Conservation (phyloP, 2,888 invertebrate species). For the Frankliniella intonsa region DNA sequence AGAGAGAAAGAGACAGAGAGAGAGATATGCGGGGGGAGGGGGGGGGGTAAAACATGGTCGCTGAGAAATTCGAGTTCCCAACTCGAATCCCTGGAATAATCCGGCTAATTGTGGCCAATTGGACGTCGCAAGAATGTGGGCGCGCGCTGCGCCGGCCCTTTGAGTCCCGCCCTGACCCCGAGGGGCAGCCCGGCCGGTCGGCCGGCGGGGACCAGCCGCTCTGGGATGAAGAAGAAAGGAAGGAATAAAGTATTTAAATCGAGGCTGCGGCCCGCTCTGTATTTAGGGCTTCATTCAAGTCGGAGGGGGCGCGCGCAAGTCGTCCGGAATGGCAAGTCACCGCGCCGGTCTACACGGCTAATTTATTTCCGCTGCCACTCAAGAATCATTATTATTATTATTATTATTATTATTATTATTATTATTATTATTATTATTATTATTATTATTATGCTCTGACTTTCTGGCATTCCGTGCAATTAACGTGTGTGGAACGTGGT, state of each 20-base stretch:
- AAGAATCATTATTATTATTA: too few relatives aligned
- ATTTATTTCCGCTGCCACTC: too few relatives aligned
- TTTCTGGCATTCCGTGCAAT: too few relatives aligned
- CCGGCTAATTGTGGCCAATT: constrained; percentile 17
- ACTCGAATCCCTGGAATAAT: constrained; percentile 13
- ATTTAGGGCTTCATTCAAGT: background rate
- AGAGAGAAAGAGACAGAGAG: background rate
- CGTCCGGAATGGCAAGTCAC: too few relatives aligned
- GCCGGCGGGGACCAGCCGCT: too few relatives aligned
- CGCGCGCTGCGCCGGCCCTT: background rate
- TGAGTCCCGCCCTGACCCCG: background rate
- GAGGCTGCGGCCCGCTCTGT: background rate
- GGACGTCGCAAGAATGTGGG: constrained; percentile 2
- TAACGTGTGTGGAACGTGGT: too few relatives aligned
- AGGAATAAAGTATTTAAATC: background rate
- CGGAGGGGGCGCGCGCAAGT: background rate
- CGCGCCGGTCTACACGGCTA: too few relatives aligned
- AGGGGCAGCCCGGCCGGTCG: too few relatives aligned
- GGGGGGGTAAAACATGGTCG: background rate
- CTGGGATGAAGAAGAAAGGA: background rate
- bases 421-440: too few relatives aligned
- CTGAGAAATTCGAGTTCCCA: background rate
- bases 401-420: too few relatives aligned
- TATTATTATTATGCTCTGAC: too few relatives aligned
- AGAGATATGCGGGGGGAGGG: background rate